These are phyloP conservation scores for Stomatorhinus ivindoensis DNA, from an alignment of 2,113 vertebrate species.

Conservation along the genomic window DNA sequence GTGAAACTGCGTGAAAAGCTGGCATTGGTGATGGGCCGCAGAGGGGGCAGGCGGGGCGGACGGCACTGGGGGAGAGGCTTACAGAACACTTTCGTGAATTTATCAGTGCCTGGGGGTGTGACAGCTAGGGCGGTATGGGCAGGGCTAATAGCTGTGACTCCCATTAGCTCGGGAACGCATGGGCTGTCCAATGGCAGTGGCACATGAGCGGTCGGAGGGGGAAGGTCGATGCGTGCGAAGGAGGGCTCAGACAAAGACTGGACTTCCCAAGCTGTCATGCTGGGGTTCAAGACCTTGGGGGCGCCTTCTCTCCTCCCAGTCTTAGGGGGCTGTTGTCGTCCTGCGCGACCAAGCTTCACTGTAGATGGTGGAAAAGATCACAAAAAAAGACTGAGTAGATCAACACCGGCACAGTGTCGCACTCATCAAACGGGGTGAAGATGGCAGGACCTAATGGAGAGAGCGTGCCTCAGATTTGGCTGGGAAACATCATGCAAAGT, in stretches of 20 bases:
- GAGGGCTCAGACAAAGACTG: conserved; percentile 56
- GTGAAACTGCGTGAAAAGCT: conserved; percentile 70
- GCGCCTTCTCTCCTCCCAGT: conserved; percentile 25
- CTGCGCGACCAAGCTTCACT: conserved; percentile 6
- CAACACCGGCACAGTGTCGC: background rate
- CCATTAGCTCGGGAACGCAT: conserved; percentile 7
- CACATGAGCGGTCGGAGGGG: conserved; percentile 24
- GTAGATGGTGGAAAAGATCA: background rate
- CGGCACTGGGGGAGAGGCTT: conserved; percentile 33
- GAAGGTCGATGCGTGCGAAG: conserved; percentile 44
- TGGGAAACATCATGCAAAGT: background rate
- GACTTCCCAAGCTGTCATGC: conserved; percentile 60
- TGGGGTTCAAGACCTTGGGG: conserved; percentile 25
- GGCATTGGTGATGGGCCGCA: conserved; percentile 58
- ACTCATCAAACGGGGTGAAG: background rate
- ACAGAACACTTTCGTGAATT: conserved; percentile 19
- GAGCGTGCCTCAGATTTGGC: background rate
- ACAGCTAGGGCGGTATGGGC: conserved; percentile 17
- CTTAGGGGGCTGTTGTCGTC: conserved; percentile 28
- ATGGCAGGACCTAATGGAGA: background rate
- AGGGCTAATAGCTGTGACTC: conserved; percentile 17
- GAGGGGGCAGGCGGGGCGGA: conserved; percentile 48
- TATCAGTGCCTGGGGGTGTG: conserved; percentile 12
- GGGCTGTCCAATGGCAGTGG: conserved; percentile 16
- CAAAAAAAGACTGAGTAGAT: background rate